Percentiles rank a stretch among this genome's conserved stretches.
Conservation (phyloP, 2,888 invertebrate genomes). For the Sphaeridia pumilis region DNA sequence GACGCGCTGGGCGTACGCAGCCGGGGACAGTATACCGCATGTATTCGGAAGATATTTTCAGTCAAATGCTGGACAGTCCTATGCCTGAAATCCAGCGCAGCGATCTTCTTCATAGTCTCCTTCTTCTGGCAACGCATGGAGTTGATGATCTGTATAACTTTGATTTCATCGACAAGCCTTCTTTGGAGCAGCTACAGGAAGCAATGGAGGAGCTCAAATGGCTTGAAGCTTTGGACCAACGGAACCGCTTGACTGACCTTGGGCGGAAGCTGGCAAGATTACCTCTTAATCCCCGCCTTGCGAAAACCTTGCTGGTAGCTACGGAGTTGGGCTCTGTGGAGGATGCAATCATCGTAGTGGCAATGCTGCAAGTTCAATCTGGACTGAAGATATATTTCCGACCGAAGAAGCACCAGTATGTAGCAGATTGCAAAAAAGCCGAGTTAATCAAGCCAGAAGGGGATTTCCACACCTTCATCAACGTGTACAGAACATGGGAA, state of each 20-base stretch:
- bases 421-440: neutral
- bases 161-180: conserved; percentile 88
- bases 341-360: conserved; percentile 94
- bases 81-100: conserved; percentile 13
- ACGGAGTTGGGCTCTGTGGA: conserved; percentile 94
- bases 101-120: conserved; percentile 6
- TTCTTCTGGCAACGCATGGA: conserved; percentile 44
- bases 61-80: conserved; percentile 7
- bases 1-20: conserved; percentile 15
- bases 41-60: conserved; percentile 6
- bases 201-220: conserved; percentile 76
- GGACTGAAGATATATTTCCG: conserved; percentile 5
- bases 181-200: conserved; percentile 87
- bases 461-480: conserved; percentile 8
- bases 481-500: conserved; percentile 9
- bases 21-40: conserved; percentile 13
- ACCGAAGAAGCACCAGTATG: conserved; percentile 5
- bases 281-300: conserved; percentile 91
- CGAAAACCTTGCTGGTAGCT: conserved; percentile 98
- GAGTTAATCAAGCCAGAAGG: conserved; percentile 8
- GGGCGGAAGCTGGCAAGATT: conserved; percentile 96
- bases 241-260: conserved; percentile 68
- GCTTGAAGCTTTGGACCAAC: conserved; percentile 87
- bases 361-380: conserved; percentile 67
- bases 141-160: conserved; percentile 96